These are phyloP conservation scores for Hoplodrina blanda DNA, from an alignment of 2,888 invertebrate species.

Conservation along the genomic window DNA sequence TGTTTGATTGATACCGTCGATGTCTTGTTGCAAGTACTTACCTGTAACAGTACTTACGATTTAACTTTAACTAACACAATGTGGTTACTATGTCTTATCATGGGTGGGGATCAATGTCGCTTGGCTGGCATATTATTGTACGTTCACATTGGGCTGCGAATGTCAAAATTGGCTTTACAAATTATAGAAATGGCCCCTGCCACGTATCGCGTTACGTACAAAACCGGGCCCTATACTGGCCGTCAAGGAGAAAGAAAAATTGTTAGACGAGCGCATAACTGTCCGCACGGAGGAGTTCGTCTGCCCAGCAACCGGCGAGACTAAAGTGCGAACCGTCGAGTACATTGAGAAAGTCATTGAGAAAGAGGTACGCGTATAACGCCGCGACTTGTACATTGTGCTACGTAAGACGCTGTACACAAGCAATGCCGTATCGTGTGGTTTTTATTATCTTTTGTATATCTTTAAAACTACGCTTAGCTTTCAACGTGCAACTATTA, in stretches of 20 bases:
- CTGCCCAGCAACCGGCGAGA: conserved; percentile 96
- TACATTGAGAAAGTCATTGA: conserved; percentile 98
- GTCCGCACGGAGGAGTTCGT: conserved; percentile 97
- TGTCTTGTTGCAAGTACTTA: conserved; percentile 52
- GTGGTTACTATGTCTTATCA: conserved; percentile 68
- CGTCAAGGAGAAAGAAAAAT: conserved; percentile 97
- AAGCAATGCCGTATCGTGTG: conserved; percentile 86
- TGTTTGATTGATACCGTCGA: conserved; percentile 36
- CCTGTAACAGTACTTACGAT: conserved; percentile 59
- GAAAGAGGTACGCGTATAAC: conserved; percentile 94
- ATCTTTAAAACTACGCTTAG: conserved; percentile 84
- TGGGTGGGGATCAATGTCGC: conserved; percentile 80
- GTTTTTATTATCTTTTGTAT: conserved; percentile 78
- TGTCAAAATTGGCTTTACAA: conserved; percentile 89
- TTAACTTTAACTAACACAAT: conserved; percentile 71
- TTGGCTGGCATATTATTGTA: conserved; percentile 78
- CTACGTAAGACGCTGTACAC: conserved; percentile 87
- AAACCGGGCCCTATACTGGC: conserved; percentile 95
- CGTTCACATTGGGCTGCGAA: conserved; percentile 81
- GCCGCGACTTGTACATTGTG: conserved; percentile 84
- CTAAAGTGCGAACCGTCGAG: conserved; percentile 97
- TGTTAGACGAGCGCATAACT: conserved; percentile 96
- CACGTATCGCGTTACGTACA: conserved; percentile 97
- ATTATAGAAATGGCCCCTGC: conserved; percentile 92
- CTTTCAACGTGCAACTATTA: conserved; percentile 81